Evolutionary conservation across 2,888 invertebrate species (phyloP).

Genomic region (Harpagoxenus sublaevis): DNA sequence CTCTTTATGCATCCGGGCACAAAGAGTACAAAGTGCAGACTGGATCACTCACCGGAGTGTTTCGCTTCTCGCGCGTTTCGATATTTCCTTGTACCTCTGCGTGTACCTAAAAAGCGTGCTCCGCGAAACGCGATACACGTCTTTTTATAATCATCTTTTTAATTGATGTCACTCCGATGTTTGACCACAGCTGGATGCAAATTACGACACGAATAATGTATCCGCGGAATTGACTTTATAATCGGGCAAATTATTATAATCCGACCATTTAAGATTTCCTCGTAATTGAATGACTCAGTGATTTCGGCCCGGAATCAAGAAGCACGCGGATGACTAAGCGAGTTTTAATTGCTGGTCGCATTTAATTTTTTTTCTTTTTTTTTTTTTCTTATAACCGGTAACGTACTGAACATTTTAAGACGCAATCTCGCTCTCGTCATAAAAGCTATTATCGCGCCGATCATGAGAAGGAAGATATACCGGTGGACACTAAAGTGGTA

Average conservation of each 20-base stretch:
- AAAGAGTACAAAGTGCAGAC: slow-evolving; percentile 47
- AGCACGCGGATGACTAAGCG: slow-evolving; percentile 20
- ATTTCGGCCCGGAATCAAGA: not conserved
- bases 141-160: not conserved
- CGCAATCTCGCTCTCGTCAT: slow-evolving; percentile 4
- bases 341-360: slow-evolving; percentile 6
- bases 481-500: slow-evolving; percentile 6
- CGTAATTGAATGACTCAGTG: slow-evolving; percentile 20
- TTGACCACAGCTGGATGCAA: not conserved
- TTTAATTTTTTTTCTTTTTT: not conserved
- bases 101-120: not conserved
- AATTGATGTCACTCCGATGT: slow-evolving; percentile 4
- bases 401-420: not conserved
- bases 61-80: slow-evolving; percentile 22
- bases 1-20: slow-evolving; percentile 50
- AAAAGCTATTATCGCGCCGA: slow-evolving; percentile 25
- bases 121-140: not conserved
- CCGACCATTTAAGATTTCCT: not conserved
- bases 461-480: slow-evolving; percentile 13
- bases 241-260: not conserved
- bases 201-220: not conserved
- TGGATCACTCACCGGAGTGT: slow-evolving; percentile 27
- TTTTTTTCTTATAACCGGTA: not conserved
- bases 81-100: slow-evolving; percentile 17
- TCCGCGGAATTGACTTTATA: not conserved